phyloP scores from a whole-genome alignment of 2,113 vertebrate species.

The Pseudorhombus dupliciocellatus region DNA sequence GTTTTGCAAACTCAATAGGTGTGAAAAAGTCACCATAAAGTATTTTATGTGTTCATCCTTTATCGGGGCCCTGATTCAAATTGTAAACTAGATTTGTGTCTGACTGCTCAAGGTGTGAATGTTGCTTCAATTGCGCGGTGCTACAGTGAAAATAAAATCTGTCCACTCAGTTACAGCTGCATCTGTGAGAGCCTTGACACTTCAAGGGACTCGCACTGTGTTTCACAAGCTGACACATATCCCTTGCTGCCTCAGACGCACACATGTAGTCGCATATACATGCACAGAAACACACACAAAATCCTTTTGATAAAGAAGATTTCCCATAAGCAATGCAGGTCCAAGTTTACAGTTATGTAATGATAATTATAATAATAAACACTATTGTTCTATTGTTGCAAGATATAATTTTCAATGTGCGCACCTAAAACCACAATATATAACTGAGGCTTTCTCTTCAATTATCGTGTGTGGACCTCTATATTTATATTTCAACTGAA shows the following conservation, averaged over 20 bases:
- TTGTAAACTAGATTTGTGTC: constrained; percentile 53
- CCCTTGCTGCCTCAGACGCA: constrained; percentile 21
- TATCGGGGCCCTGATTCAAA: constrained; percentile 16
- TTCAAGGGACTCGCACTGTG: constrained; percentile 35
- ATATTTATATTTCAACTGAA: background rate
- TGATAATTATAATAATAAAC: constrained; percentile 27
- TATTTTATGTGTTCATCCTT: background rate
- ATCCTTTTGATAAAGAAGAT: constrained; percentile 16
- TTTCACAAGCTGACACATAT: constrained; percentile 40
- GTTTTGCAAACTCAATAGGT: constrained; percentile 1
- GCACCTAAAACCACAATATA: background rate
- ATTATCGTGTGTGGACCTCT: background rate
- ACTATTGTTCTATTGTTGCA: constrained; percentile 5
- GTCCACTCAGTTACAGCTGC: constrained; percentile 67
- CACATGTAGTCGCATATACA: constrained; percentile 3
- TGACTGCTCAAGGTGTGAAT: constrained; percentile 48
- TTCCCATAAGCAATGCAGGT: constrained; percentile 21
- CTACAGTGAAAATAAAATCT: constrained; percentile 68
- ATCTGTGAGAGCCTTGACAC: constrained; percentile 50
- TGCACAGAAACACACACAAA: constrained; percentile 17
- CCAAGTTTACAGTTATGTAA: constrained; percentile 14
- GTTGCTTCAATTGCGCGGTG: constrained; percentile 51
- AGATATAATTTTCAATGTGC: background rate
- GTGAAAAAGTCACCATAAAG: constrained; percentile 1
- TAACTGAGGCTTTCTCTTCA: background rate